These are phyloP conservation scores for Atherinomorus stipes DNA, from an alignment of 2,113 vertebrate genomes.

Conservation along the genomic window DNA sequence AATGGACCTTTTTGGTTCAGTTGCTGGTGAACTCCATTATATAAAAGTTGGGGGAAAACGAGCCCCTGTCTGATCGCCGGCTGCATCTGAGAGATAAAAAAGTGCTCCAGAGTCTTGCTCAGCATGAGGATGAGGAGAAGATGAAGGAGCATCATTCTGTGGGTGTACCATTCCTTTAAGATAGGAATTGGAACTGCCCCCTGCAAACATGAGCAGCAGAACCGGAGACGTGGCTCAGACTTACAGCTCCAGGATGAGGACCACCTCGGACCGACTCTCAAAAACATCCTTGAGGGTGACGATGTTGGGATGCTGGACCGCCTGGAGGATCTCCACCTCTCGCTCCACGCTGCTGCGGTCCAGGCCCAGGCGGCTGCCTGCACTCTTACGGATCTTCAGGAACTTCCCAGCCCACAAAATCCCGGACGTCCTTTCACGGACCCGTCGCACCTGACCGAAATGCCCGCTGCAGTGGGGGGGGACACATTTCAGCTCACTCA, in stretches of 20 bases:
- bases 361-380: slow-evolving; percentile 76
- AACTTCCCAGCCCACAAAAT: slow-evolving; percentile 81
- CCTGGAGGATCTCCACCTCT: slow-evolving; percentile 82
- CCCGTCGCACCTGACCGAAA: slow-evolving; percentile 82
- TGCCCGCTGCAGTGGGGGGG: slow-evolving; percentile 76
- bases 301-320: slow-evolving; percentile 82
- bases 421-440: slow-evolving; percentile 71
- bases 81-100: too few species aligned
- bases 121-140: too few species aligned
- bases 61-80: too few species aligned
- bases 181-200: too few species aligned
- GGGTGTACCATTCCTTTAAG: too few species aligned
- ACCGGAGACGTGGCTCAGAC: slow-evolving; percentile 39
- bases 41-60: too few species aligned
- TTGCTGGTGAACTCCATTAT: too few species aligned
- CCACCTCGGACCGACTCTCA: slow-evolving; percentile 81
- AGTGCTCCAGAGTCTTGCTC: too few species aligned
- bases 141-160: too few species aligned
- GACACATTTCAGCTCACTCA: neutral
- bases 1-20: too few species aligned
- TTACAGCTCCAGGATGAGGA: slow-evolving; percentile 86
- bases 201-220: too few species aligned
- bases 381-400: slow-evolving; percentile 70
- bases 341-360: slow-evolving; percentile 77
- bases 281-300: slow-evolving; percentile 84